phyloP scores from a whole-genome alignment of 2,888 invertebrate species.

The Gari tellinella region DNA sequence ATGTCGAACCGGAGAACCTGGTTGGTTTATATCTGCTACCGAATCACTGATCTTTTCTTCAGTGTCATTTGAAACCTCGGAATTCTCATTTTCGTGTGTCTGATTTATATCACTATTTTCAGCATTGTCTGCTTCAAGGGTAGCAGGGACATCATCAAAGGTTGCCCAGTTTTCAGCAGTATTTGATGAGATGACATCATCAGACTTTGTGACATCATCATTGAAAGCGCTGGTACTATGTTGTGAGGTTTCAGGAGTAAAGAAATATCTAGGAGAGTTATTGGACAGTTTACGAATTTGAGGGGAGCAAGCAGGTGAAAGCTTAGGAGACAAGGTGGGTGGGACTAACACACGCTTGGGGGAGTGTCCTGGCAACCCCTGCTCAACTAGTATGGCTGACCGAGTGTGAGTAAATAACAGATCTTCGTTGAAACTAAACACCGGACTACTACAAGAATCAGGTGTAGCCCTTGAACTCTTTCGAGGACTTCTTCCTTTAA shows the following conservation, averaged over 20 bases:
- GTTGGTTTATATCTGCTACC: too few relatives aligned
- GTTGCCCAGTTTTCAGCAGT: slow-evolving; percentile 22
- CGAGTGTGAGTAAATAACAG: slow-evolving; percentile 77
- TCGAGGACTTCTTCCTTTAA: slow-evolving; percentile 65
- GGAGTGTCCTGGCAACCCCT: slow-evolving; percentile 69
- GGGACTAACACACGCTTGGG: slow-evolving; percentile 77
- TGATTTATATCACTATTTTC: too few relatives aligned
- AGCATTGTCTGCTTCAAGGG: too few relatives aligned
- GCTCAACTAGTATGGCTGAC: slow-evolving; percentile 75
- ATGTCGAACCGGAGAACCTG: too few relatives aligned
- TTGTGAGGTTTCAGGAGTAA: slow-evolving; percentile 19
- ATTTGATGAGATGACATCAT: neutral
- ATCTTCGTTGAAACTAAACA: slow-evolving; percentile 77
- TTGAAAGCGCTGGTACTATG: neutral
- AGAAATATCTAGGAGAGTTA: slow-evolving; percentile 23
- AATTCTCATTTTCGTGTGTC: too few relatives aligned
- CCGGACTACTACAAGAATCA: slow-evolving; percentile 37
- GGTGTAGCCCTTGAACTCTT: slow-evolving; percentile 25
- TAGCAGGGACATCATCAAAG: slow-evolving; percentile 9
- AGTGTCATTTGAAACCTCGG: too few relatives aligned
- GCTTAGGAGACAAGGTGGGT: slow-evolving; percentile 74
- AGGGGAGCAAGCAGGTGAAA: slow-evolving; percentile 62
- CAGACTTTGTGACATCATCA: neutral
- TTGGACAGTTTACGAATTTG: slow-evolving; percentile 17
- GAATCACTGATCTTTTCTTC: too few relatives aligned